phyloP scores from a whole-genome alignment of 2,888 invertebrate genomes.

The Mystacides longicornis region DNA sequence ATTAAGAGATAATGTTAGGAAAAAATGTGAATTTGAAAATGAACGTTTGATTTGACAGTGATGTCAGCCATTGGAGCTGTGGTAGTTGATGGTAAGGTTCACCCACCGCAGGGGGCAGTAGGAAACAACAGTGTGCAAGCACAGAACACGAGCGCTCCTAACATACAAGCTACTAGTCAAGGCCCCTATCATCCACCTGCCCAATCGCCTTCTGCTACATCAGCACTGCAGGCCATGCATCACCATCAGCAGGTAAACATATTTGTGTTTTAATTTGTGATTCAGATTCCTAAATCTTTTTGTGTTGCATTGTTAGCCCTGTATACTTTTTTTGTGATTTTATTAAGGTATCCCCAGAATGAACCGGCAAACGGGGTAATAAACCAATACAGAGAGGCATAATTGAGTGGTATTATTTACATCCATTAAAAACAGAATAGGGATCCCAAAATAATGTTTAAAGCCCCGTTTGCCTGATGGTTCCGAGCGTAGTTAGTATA shows the following conservation, averaged over 20 bases:
- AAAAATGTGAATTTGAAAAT: too few species aligned
- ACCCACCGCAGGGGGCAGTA: constrained; percentile 42
- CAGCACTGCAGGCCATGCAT: constrained; percentile 31
- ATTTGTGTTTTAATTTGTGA: too few species aligned
- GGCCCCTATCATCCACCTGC: constrained; percentile 36
- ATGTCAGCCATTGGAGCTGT: constrained; percentile 72
- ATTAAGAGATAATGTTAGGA: too few species aligned
- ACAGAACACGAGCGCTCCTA: constrained; percentile 27
- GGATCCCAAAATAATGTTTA: too few species aligned
- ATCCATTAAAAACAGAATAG: too few species aligned
- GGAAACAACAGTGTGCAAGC: constrained; percentile 16
- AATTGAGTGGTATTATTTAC: too few species aligned
- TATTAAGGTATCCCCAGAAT: too few species aligned
- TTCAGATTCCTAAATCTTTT: background rate
- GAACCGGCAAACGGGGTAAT: too few species aligned
- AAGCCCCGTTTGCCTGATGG: too few species aligned
- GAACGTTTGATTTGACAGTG: constrained; percentile 53
- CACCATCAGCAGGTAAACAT: constrained; percentile 15
- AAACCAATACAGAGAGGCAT: too few species aligned
- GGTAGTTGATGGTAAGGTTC: constrained; percentile 76
- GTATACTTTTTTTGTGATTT: background rate
- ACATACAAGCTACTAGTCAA: constrained; percentile 32
- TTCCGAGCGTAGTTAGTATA: too few species aligned
- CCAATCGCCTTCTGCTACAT: constrained; percentile 27
- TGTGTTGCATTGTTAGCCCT: background rate